Conservation (phyloP, 2,113 vertebrate genomes). For the Pseudorhombus dupliciocellatus region DNA sequence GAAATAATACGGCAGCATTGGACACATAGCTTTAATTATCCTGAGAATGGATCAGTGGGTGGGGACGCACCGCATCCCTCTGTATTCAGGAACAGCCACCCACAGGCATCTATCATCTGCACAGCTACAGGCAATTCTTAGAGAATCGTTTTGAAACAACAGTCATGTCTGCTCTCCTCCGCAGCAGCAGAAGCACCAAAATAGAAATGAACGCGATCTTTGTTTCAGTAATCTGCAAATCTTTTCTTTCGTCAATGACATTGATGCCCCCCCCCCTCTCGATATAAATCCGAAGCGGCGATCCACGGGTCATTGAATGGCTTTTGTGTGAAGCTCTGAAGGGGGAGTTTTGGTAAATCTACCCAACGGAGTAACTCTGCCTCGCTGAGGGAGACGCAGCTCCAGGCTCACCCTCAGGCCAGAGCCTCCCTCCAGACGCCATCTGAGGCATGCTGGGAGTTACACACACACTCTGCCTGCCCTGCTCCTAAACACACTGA, state of each 20-base stretch:
- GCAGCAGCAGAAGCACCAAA: constrained; percentile 55
- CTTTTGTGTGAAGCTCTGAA: constrained; percentile 23
- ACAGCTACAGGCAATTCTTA: constrained; percentile 61
- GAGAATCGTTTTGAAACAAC: constrained; percentile 57
- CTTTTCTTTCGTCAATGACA: constrained; percentile 38
- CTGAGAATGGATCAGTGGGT: constrained; percentile 62
- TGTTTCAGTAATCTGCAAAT: constrained; percentile 51
- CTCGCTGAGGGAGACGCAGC: constrained; percentile 52
- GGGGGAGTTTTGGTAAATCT: constrained; percentile 46
- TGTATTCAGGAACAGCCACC: constrained; percentile 69
- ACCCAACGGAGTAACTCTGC: constrained; percentile 26
- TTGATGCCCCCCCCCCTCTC: constrained; percentile 2
- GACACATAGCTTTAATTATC: constrained; percentile 70
- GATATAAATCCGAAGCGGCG: constrained; percentile 24
- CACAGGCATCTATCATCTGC: constrained; percentile 67
- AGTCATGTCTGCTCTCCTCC: constrained; percentile 41
- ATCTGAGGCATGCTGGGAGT: constrained; percentile 42
- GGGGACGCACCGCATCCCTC: constrained; percentile 37
- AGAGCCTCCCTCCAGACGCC: constrained; percentile 33
- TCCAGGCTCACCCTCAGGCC: constrained; percentile 57
- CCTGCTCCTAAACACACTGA: constrained; percentile 37
- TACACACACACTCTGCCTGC: constrained; percentile 22
- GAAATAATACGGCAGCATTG: constrained; percentile 54
- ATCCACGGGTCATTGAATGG: constrained; percentile 16
- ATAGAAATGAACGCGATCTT: constrained; percentile 62